phyloP scores from a whole-genome alignment of 1,140 invertebrate genomes.

The Homarus americanus region DNA sequence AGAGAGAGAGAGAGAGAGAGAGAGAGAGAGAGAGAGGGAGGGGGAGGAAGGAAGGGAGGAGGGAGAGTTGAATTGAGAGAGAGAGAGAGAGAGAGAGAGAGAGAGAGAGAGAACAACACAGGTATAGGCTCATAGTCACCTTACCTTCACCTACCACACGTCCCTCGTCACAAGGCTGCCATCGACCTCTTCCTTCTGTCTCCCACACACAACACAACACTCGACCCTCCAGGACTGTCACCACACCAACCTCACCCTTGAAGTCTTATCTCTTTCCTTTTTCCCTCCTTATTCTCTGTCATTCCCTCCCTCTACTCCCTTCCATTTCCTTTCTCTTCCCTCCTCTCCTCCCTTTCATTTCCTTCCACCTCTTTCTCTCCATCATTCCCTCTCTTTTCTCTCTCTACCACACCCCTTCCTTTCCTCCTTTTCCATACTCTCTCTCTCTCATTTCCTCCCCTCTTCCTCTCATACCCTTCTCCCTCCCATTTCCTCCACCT shows the following conservation, averaged over 20 bases:
- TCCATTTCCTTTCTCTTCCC: background rate
- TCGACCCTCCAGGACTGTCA: too few species aligned
- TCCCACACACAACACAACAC: too few species aligned
- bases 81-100: background rate
- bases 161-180: too few species aligned
- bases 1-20: background rate
- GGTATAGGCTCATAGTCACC: too few species aligned
- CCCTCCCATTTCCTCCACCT: conserved; percentile 7
- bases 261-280: too few species aligned
- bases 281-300: background rate
- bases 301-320: too few species aligned
- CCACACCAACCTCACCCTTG: too few species aligned
- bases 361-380: too few species aligned
- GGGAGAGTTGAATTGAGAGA: background rate
- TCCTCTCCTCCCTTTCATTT: too few species aligned
- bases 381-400: too few species aligned
- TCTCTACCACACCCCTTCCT: background rate
- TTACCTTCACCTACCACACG: too few species aligned
- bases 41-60: background rate
- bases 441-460: background rate
- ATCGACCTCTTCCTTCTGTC: too few species aligned
- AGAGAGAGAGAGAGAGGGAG: background rate
- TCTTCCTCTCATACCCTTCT: background rate
- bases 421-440: background rate
- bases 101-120: background rate